These are phyloP conservation scores for Hypomecis punctinalis DNA, from an alignment of 2,888 invertebrate genomes.

Conservation along the genomic window DNA sequence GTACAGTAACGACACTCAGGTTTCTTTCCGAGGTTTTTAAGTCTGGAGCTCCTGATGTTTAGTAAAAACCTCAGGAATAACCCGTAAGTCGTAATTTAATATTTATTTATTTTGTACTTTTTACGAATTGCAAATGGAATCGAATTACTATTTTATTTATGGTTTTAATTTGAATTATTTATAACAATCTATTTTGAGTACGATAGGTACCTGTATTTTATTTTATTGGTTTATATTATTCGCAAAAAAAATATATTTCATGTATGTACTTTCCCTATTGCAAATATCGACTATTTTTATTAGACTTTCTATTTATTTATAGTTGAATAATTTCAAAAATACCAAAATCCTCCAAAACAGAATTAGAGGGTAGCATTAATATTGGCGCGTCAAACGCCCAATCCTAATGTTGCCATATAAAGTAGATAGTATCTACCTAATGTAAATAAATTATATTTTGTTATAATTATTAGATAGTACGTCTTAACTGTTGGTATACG, in stretches of 20 bases:
- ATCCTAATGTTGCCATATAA: constrained; percentile 25
- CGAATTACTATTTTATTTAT: neutral
- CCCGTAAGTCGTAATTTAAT: too few relatives aligned
- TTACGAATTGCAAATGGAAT: too few relatives aligned
- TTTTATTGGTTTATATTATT: neutral
- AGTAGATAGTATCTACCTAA: constrained; percentile 32
- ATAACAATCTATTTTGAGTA: neutral
- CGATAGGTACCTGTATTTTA: neutral
- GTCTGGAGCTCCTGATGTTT: too few relatives aligned
- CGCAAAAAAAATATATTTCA: too few relatives aligned
- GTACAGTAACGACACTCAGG: too few relatives aligned
- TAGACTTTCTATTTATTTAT: neutral
- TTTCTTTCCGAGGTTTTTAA: neutral
- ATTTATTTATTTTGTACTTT: too few relatives aligned
- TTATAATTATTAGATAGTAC: constrained; percentile 32
- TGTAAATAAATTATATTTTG: constrained; percentile 44
- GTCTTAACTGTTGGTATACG: constrained; percentile 38
- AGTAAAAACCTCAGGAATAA: too few relatives aligned
- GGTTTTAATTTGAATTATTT: neutral
- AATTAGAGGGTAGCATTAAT: constrained; percentile 28
- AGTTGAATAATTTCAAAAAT: constrained; percentile 17
- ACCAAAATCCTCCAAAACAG: constrained; percentile 21
- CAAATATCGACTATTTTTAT: too few relatives aligned
- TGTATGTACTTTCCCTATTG: too few relatives aligned
- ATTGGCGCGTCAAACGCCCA: constrained; percentile 9